Conservation (phyloP, 2,888 invertebrate genomes). For the Tiphia femorata region DNA sequence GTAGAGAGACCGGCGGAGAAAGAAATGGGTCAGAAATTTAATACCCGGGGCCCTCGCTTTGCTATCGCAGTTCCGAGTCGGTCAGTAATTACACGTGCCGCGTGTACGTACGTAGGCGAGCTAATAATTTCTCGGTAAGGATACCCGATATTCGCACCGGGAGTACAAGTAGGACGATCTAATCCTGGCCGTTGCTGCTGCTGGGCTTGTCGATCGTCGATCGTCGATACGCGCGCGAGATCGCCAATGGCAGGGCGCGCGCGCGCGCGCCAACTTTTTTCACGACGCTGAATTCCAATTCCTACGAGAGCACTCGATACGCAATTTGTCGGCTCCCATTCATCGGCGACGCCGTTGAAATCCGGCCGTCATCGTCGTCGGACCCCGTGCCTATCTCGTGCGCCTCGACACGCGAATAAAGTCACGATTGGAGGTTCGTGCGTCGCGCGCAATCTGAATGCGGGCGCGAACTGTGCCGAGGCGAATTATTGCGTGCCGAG, state of each 20-base stretch:
- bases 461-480: no score
- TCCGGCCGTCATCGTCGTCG: no score
- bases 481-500: no score
- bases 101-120: conserved; percentile 21
- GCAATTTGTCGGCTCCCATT: background rate
- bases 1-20: background rate
- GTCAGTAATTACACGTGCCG: conserved; percentile 32
- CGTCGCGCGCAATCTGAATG: no score
- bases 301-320: background rate
- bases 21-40: conserved; percentile 48
- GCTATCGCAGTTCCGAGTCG: conserved; percentile 26
- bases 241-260: background rate
- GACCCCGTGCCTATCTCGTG: no score
- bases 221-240: conserved; percentile 2
- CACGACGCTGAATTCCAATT: background rate
- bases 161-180: conserved; percentile 21
- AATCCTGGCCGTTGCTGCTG: conserved; percentile 8
- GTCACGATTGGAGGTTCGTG: no score
- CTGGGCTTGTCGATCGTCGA: conserved; percentile 2
- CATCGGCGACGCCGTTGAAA: no score
- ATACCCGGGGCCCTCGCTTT: conserved; percentile 27
- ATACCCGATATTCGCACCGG: conserved; percentile 25
- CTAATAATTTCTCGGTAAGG: conserved; percentile 28
- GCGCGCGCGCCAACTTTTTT: background rate
- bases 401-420: no score